Base-by-base conservation (phyloP, 2,888 invertebrate genomes). In the Ophion slaviceki region DNA sequence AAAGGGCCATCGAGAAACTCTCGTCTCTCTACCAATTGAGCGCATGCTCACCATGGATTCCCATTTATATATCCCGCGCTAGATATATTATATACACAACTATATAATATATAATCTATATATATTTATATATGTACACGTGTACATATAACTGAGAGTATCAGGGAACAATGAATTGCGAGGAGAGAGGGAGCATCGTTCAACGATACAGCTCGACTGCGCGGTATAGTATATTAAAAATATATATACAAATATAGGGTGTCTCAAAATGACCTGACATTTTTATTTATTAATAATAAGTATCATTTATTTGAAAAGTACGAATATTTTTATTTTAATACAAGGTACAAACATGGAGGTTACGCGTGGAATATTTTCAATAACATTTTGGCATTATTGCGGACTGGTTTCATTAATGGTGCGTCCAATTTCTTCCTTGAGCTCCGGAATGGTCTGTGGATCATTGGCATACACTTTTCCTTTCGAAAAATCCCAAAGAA, bases 1-100 rank as follows among this genome's bases (percentile, higher is more conserved):
- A 61, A 85, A 81, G 74, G 78, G 77, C 80, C 80, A 77, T 64
- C 71, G 84, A 76, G 72, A 57, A 47, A 28, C 76, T 79, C 72
- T 78, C 84, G 71, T 47, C 71, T 59, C 80, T 62, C 76, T 72
- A 45, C 74, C 72, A 85, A 85, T 80, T 76, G 77, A 62, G 72
- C 76, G 47, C 81, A 78, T 68, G 84, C 77, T 84, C 57, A 67
- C 67, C 62, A 67, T 62, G 77, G 47, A 77, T 74, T 81, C 77
- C 78, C 80, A 79, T 79, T 62, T 74, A 61, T 74, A 36, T 59
- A 82, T 28, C 62, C 57, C 32, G 20, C 64, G 20, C 14, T 59
- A 47, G 53, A 81, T 62, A 64, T 79, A 70, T 74, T 62, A 61
- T 59, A 59, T 64, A 36, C 72, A 36, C 40, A 72, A 66, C 57